phyloP scores from a whole-genome alignment of 2,113 vertebrate genomes.

The Oryzias curvinotus region DNA sequence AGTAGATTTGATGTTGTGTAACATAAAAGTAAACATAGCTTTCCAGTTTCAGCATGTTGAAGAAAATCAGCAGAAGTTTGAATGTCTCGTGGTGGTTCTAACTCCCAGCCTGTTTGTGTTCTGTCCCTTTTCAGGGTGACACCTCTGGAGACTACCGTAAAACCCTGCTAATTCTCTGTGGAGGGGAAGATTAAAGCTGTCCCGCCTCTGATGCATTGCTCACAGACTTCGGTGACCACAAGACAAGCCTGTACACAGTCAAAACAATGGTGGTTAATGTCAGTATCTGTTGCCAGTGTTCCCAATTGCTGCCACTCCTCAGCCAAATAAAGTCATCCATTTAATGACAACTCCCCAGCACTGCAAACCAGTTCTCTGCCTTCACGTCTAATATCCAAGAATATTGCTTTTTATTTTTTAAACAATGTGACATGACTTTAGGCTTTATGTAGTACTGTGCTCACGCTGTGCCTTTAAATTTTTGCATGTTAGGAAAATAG shows the following conservation, averaged over 20 bases:
- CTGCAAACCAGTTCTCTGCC: slow-evolving; percentile 30
- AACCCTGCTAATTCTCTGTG: slow-evolving; percentile 88
- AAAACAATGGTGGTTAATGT: slow-evolving; percentile 27
- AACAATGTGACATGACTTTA: not conserved
- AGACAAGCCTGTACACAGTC: slow-evolving; percentile 25
- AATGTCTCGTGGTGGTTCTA: slow-evolving; percentile 13
- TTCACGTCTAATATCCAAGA: slow-evolving; percentile 16
- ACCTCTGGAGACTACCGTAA: slow-evolving; percentile 95
- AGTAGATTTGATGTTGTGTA: slow-evolving; percentile 7
- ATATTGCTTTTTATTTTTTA: slow-evolving; percentile 46
- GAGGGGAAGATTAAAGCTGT: slow-evolving; percentile 86
- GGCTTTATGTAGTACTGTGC: not conserved
- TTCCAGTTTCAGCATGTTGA: not conserved
- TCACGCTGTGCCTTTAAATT: slow-evolving; percentile 39
- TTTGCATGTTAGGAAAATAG: slow-evolving; percentile 19
- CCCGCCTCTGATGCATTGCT: slow-evolving; percentile 9
- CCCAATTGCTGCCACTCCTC: slow-evolving; percentile 34
- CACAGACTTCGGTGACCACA: slow-evolving; percentile 16
- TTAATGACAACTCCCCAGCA: slow-evolving; percentile 27
- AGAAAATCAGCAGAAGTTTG: slow-evolving; percentile 7
- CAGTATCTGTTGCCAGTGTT: slow-evolving; percentile 31
- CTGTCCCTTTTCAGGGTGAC: slow-evolving; percentile 82
- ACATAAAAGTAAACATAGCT: slow-evolving; percentile 11
- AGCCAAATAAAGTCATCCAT: slow-evolving; percentile 66
- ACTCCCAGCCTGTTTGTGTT: slow-evolving; percentile 20